Base-by-base conservation (phyloP, 35 echinoderm and acorn worm genomes). In the Holothuria glaberrima region DNA sequence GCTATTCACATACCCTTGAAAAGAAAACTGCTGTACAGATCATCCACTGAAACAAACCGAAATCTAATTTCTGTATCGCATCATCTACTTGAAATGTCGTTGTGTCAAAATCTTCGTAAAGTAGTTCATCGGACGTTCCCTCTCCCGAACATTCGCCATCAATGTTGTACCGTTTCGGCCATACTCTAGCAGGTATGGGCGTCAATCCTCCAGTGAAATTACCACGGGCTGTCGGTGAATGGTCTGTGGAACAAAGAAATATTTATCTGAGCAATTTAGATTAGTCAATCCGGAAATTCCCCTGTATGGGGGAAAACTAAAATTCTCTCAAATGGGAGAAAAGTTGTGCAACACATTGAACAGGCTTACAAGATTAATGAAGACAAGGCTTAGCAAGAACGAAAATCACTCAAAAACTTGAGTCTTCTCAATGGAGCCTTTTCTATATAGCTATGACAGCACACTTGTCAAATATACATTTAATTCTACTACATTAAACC, bases 1-100 rank as follows among this genome's bases (percentile, higher is more conserved):
- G n/a, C n/a, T n/a, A n/a, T n/a, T n/a, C 52, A 59, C 80, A 20
- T 84, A 84, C 80, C 80, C 80, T 59, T 33, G 80, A 84, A 61
- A 63, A 61, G 80, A 84, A 84, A 20, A 84, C 80, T 6, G 80
- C 80, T 9, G 25, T 61, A 9, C 52, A 32, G 59, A 84, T 54
- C 21, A 41, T 46, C 48, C 80, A 84, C 14, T 84, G 80, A 38
- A 61, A 84, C 14, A 84, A n/a, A 21, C 80, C 80, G 59, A 84
- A 84, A 58, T 84, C 54, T 4, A 84, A 12, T 84, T 84, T 84
- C 57, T 84, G 80, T 26, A 84, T 84, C 12, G 80, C 80, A 57
- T 84, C 80, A 63, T 84, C 80, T 12, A 84, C 80, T 84, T 84
- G 57, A 38, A 84, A 84, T 30, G 80, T 61, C 0, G 80, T 30